Evolutionary conservation across 1,140 invertebrate genomes (phyloP), one percentile per base, ranked within the genome.

Genomic region (Teleogryllus occipitalis): DNA sequence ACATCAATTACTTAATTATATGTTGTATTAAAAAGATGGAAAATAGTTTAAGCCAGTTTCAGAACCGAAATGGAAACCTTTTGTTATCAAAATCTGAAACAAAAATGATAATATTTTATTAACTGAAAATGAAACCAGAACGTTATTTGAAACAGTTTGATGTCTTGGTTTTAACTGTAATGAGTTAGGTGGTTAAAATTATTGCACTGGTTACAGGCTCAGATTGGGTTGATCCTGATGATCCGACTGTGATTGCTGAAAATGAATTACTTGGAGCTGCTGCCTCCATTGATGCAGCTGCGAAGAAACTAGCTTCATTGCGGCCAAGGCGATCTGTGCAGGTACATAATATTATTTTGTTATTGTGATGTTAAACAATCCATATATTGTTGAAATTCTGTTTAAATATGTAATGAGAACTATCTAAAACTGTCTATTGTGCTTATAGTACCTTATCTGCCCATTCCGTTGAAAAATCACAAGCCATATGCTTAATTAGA

Each of bases 251-350:
- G 0, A 98, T 99, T 82, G 98, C 98, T 2, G 98, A 99, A 86
- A 98, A 97, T 86, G 98, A 99, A 87, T 87, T 99, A n/a, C 88
- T 99, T 2, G 96, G 97, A 18, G 98, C 98, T 12, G 98, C 98
- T 0, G 96, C 94, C 48, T 98, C 97, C 27, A 99, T 99, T 81
- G 98, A 99, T 88, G 97, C 97, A 0, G 98, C 98, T 54, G 97
- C 98, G 3, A 96, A 96, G 84, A 99, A 99, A 85, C 87, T 99
- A 78, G 95, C 97, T 0, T 93, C 93, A 84, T 86, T 99, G 27
- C 89, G 96, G 83, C 98, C 98, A 21, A 88, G 96, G 65, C 90
- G 91, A 83, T 92, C 91, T 80, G 87, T 87, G 78, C 85, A 85
- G 82, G 87, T 87, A 83, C 74, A 12, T 77, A 0, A 48, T 39